Percentiles rank a stretch among this genome's conserved stretches.
Conservation (phyloP, 2,888 invertebrate species). For the Drosophila affinis region DNA sequence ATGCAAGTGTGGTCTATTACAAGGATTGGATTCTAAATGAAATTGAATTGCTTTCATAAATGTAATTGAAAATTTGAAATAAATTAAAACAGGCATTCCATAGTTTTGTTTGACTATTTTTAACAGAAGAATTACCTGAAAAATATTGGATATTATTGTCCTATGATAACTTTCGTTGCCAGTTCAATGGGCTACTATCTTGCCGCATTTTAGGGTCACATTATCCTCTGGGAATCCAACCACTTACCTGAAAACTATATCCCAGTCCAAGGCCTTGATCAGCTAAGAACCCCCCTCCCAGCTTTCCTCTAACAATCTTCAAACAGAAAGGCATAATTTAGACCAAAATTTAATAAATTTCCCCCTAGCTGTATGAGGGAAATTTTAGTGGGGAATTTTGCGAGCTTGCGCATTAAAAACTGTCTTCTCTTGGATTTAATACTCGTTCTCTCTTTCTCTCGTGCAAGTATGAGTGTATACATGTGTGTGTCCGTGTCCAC, state of each 20-base stretch:
- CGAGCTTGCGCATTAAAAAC: conserved; percentile 36
- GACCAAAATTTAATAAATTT: conserved; percentile 7
- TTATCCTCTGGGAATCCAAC: too few species aligned
- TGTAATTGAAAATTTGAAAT: neutral
- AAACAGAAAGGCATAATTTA: conserved; percentile 1
- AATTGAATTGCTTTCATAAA: neutral
- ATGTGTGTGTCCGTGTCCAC: conserved; percentile 17
- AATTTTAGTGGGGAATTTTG: conserved; percentile 32
- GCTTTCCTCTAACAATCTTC: neutral
- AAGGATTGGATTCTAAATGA: neutral
- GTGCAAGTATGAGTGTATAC: neutral
- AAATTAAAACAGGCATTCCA: neutral
- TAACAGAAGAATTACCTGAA: neutral
- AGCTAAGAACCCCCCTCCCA: neutral
- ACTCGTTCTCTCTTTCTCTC: neutral
- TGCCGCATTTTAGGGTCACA: too few species aligned
- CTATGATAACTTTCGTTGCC: too few species aligned
- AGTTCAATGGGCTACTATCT: too few species aligned
- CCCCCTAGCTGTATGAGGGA: conserved; percentile 3
- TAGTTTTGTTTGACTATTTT: neutral
- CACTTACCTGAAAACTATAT: neutral
- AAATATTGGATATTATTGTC: neutral
- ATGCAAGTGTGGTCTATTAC: neutral
- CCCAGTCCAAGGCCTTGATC: neutral
- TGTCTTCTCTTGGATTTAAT: conserved; percentile 8